These are phyloP conservation scores for Hippocampus comes DNA, from an alignment of 2,113 vertebrate species.

Conservation along the genomic window DNA sequence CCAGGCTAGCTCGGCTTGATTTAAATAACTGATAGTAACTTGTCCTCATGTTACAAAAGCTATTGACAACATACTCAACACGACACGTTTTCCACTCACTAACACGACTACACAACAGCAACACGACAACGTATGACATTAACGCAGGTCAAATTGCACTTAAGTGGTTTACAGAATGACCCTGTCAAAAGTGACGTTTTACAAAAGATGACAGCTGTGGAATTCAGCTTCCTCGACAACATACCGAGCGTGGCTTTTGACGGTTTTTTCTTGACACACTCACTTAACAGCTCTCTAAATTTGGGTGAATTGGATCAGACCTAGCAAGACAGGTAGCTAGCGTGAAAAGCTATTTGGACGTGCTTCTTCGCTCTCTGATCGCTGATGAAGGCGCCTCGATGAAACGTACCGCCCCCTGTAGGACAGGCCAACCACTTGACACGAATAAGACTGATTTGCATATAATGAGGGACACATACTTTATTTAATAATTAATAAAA, in stretches of 20 bases:
- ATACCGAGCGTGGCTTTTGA: conserved; percentile 21
- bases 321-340: conserved; percentile 15
- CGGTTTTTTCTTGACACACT: conserved; percentile 4
- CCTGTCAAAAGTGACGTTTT: not conserved
- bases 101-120: not conserved
- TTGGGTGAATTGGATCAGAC: not conserved
- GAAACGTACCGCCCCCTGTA: conserved; percentile 14
- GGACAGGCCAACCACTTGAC: conserved; percentile 9
- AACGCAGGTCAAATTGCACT: conserved; percentile 28
- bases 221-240: conserved; percentile 1
- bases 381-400: not conserved
- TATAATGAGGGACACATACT: no score
- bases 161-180: conserved; percentile 11
- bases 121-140: conserved; percentile 1
- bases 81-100: not conserved
- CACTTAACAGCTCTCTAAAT: conserved; percentile 5
- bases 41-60: not conserved
- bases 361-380: conserved; percentile 2
- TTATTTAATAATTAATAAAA: no score
- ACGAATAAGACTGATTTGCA: not conserved
- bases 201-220: not conserved
- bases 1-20: conserved; percentile 2
- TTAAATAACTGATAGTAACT: not conserved
- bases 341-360: conserved; percentile 30
- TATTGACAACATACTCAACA: not conserved